A percentile compares a stretch with the other conserved stretches of the same genome.
These are phyloP conservation scores for Toxotes jaculatrix DNA, from an alignment of 2,113 vertebrate genomes.

Conservation along the genomic window DNA sequence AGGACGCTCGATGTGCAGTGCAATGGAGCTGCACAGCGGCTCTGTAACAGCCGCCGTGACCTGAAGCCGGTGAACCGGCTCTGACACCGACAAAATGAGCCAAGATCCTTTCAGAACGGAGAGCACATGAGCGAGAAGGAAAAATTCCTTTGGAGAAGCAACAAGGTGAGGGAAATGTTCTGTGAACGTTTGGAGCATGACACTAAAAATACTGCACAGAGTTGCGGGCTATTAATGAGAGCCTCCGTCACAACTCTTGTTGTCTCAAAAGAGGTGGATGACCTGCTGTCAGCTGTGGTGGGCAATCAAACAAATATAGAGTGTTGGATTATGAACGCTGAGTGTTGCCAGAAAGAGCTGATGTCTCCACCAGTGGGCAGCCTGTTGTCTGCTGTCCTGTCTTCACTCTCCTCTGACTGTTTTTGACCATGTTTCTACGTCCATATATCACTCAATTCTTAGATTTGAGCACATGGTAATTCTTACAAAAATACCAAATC, in stretches of 20 bases:
- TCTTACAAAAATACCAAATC: slow-evolving; percentile 64
- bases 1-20: slow-evolving; percentile 78
- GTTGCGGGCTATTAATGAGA: slow-evolving; percentile 55
- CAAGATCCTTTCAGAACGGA: slow-evolving; percentile 58
- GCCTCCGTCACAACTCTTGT: slow-evolving; percentile 32
- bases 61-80: slow-evolving; percentile 63
- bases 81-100: slow-evolving; percentile 42
- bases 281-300: slow-evolving; percentile 71
- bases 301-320: slow-evolving; percentile 73
- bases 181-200: slow-evolving; percentile 44
- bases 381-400: slow-evolving; percentile 41
- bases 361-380: slow-evolving; percentile 23
- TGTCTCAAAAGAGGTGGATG: slow-evolving; percentile 51
- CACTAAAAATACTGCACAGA: slow-evolving; percentile 65
- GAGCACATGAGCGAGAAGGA: slow-evolving; percentile 35
- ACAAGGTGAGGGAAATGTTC: slow-evolving; percentile 52
- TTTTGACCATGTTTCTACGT: slow-evolving; percentile 30
- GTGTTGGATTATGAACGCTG: slow-evolving; percentile 32
- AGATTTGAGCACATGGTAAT: slow-evolving; percentile 53
- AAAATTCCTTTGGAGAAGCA: slow-evolving; percentile 10
- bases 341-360: slow-evolving; percentile 36
- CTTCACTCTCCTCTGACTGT: slow-evolving; percentile 30
- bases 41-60: slow-evolving; percentile 56
- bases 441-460: slow-evolving; percentile 64
- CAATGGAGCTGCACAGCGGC: slow-evolving; percentile 76